phyloP scores from a whole-genome alignment of 1,140 invertebrate species.

The Stegodyphus mimosarum region DNA sequence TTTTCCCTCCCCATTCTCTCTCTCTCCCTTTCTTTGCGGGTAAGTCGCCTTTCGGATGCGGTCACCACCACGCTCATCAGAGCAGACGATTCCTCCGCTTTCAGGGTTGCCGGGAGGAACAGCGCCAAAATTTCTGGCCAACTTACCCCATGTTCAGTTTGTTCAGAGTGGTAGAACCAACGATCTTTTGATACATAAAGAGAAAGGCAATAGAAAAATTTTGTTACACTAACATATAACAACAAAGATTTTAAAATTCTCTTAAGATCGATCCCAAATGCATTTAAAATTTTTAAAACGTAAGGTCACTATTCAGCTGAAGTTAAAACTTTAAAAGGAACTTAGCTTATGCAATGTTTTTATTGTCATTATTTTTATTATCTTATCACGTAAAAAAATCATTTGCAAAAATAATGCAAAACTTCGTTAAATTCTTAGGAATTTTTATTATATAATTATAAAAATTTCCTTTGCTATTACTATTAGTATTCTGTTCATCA shows the following conservation, averaged over 20 bases:
- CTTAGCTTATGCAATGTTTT: too few species aligned
- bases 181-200: not conserved
- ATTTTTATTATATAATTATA: too few species aligned
- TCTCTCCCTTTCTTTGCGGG: not conserved
- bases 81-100: not conserved
- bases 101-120: not conserved
- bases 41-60: slow-evolving; percentile 27
- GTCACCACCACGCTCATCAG: slow-evolving; percentile 31
- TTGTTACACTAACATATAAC: not conserved
- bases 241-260: not conserved
- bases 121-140: not conserved
- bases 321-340: too few species aligned
- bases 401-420: too few species aligned
- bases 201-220: not conserved
- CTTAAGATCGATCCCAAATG: not conserved
- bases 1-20: not conserved
- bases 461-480: too few species aligned
- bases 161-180: not conserved
- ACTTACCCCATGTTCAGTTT: not conserved
- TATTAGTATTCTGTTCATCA: too few species aligned
- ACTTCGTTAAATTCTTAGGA: too few species aligned
- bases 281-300: too few species aligned
- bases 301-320: too few species aligned
- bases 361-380: too few species aligned
- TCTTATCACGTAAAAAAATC: too few species aligned